Evolutionary conservation across 2,113 vertebrate species (phyloP).

Genomic region (Melanerpes formicivorus): DNA sequence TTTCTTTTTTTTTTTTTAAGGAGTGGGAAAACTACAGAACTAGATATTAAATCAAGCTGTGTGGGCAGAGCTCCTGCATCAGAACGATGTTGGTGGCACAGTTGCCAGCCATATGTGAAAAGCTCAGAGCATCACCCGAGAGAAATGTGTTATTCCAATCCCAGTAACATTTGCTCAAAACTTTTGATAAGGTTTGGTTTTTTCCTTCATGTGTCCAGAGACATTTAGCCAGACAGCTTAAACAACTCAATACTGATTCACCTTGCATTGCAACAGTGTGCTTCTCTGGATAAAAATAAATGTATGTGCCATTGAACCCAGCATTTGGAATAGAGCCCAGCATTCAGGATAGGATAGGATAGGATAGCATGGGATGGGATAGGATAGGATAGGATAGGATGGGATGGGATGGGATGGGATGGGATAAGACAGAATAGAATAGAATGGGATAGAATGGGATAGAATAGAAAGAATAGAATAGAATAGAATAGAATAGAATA

Average conservation of each 20-base stretch:
- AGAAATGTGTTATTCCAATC: neutral
- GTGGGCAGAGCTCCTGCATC: neutral
- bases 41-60: neutral
- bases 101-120: neutral
- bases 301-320: neutral
- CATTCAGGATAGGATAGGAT: too few relatives aligned
- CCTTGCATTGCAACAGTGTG: neutral
- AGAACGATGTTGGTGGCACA: fast-evolving
- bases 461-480: too few relatives aligned
- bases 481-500: too few relatives aligned
- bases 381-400: too few relatives aligned
- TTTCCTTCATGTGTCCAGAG: neutral
- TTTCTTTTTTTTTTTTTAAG: neutral
- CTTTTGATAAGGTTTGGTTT: neutral
- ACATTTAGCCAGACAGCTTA: neutral
- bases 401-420: too few relatives aligned
- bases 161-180: neutral
- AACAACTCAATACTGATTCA: neutral
- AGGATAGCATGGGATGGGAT: too few relatives aligned
- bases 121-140: neutral
- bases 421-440: too few relatives aligned
- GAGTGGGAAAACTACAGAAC: slow-evolving; percentile 18
- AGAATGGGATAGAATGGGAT: too few relatives aligned
- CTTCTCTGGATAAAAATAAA: neutral
- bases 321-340: neutral